Conservation (phyloP, 2,888 invertebrate genomes). For the Pollenia amentaria region DNA sequence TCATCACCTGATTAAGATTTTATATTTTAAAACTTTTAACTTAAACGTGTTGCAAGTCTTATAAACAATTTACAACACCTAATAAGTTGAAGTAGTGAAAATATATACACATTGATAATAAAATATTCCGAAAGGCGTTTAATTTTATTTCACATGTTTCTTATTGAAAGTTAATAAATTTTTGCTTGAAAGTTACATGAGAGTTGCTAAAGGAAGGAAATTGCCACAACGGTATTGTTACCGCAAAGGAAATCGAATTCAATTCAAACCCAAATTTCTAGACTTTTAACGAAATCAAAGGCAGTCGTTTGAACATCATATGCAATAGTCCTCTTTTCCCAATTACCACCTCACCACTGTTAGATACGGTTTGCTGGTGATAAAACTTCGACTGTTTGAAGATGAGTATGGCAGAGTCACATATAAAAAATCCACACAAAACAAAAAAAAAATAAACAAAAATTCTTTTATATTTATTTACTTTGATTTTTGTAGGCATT, state of each 20-base stretch:
- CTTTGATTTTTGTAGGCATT: conserved; percentile 37
- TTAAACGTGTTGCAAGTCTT: no score
- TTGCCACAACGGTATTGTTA: conserved; percentile 55
- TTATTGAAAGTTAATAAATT: conserved; percentile 20
- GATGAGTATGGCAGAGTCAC: neutral
- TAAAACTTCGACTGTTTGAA: conserved; percentile 26
- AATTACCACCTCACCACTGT: neutral
- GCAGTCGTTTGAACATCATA: neutral
- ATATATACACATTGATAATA: conserved; percentile 10
- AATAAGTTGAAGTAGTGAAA: neutral
- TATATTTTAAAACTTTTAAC: no score
- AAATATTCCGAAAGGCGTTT: conserved; percentile 25
- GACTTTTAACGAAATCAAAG: conserved; percentile 2
- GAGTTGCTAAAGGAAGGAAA: conserved; percentile 33
- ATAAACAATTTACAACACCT: neutral
- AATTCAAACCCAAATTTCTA: conserved; percentile 28
- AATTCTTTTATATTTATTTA: conserved; percentile 18
- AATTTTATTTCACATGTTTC: conserved; percentile 19
- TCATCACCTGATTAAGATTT: no score
- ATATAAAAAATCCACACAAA: neutral
- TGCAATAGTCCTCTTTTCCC: no score
- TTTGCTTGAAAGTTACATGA: neutral
- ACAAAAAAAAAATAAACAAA: neutral
- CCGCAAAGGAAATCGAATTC: conserved; percentile 62
- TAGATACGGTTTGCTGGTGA: conserved; percentile 11